Evolutionary conservation across 2,113 vertebrate species (phyloP), one percentile per base, ranked within the genome.

Genomic region (Odocoileus hemionus): DNA sequence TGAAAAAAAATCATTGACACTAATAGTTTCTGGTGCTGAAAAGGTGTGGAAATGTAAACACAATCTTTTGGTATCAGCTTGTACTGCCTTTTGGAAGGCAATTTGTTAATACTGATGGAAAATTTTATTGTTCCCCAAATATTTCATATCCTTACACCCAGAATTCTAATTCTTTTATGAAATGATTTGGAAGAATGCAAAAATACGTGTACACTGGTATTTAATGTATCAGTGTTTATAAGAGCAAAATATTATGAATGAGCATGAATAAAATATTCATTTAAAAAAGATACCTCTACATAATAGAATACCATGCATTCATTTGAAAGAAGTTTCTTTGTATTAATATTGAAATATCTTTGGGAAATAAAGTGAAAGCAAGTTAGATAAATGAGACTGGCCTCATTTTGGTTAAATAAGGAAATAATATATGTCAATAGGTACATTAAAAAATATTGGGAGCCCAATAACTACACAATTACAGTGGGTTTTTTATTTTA

Each of bases 141-240:
- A 52, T 86, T 93, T 90, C 36, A 43, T 90, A 93, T 61, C 61
- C 33, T 89, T 78, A 79, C 1, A 70, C 15, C 2, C 52, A 84
- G 43, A 96, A 88, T 88, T 90, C 33, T 39, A 87, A 26, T 95
- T 92, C 47, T 85, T 33, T 84, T 84, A 94, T 83, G 74, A 96
- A 92, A 94, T 30, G 39, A 55, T n/a, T 79, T 52, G 39, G 14
- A 94, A 95, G 61, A 89, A 95, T 74, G 23, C 52, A 86, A 95
- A 92, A 83, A 89, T 82, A 78, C 57, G 52, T n/a, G 36, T 67
- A 82, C 16, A 52, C 26, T 55, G 3, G 64, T 92, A 33, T 92
- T 95, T 87, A 86, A 15, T 80, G 28, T 33, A 92, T 15, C 43
- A 92, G 21, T 92, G n/a, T 50, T 85, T 86, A 55, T 80, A 89